Evolutionary conservation across 2,113 vertebrate species (phyloP), one percentile per base, ranked within the genome.

Genomic region (Numida meleagris): DNA sequence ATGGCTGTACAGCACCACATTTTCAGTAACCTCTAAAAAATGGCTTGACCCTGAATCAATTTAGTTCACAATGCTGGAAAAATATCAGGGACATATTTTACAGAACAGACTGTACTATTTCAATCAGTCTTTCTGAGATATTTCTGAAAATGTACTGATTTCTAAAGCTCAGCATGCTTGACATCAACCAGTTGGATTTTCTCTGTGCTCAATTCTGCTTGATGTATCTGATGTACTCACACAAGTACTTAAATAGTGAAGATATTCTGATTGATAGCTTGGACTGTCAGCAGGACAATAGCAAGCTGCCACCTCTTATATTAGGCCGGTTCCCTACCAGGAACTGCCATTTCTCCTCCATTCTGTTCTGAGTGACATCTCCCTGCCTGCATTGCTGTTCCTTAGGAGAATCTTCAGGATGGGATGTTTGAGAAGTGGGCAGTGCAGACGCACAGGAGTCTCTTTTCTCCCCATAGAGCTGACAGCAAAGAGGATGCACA

Each of bases 131-230:
- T 90, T 77, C 59, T 1, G 15, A 94, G 33, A 13, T 8, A 12
- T 93, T 92, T 92, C 50, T 92, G 42, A 87, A 89, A 92, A 79
- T 65, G 74, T 82, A 67, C 27, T 74, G 15, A 67, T 86, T 75
- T 95, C 81, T 93, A 86, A 94, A 88, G 63, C 75, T 67, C 93
- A 85, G 74, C 71, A 24, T 62, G 75, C 87, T 86, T 89, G 65
- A 82, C 42, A 71, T 12, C 38, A 89, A 82, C 29, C 74, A 77
- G 63, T 82, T 74, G 33, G 78, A 85, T 92, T 92, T 86, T 87
- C 91, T 92, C 4, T 3, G 51, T 53, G 29, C 62, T 89, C 61
- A 50, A 36, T 77, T 88, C 72, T 82, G 29, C 33, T 67, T 46
- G 21, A 50, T 77, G 8, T 57, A 51, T 46, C 61, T 89, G 82